These are phyloP conservation scores for Oenanthe oenanthe DNA, from an alignment of 2,113 vertebrate genomes.

Conservation along the genomic window DNA sequence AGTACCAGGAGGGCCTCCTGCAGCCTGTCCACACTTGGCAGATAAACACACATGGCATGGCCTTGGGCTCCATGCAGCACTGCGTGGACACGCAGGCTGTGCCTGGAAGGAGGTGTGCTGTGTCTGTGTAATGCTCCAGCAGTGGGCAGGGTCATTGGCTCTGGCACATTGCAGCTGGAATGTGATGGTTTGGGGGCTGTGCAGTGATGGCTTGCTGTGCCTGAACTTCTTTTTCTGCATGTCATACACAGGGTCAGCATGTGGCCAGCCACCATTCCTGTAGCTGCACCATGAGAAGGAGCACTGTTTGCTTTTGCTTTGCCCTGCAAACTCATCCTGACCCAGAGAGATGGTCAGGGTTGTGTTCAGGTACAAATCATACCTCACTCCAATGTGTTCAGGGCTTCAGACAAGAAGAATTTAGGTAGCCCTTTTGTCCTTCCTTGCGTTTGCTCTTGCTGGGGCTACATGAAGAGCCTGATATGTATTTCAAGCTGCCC, in stretches of 20 bases:
- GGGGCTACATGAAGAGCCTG: background rate
- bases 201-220: background rate
- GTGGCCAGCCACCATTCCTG: background rate
- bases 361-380: background rate
- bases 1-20: background rate
- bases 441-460: background rate
- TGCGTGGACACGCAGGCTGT: background rate
- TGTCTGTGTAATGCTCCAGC: background rate
- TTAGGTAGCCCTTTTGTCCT: background rate
- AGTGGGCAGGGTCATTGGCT: background rate
- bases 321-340: background rate
- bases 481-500: background rate
- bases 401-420: background rate
- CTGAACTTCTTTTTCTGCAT: background rate
- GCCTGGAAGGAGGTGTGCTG: background rate
- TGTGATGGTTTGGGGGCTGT: background rate
- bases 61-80: fast-evolving
- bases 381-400: background rate
- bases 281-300: background rate
- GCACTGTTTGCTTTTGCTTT: background rate
- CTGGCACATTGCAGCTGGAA: background rate
- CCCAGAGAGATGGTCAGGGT: fast-evolving
- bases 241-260: background rate
- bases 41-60: background rate
- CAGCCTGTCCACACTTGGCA: background rate